Percentiles rank a stretch among this genome's conserved stretches.
Evolutionary conservation across 2,113 vertebrate species (phyloP).

Genomic region (Serinus canaria): DNA sequence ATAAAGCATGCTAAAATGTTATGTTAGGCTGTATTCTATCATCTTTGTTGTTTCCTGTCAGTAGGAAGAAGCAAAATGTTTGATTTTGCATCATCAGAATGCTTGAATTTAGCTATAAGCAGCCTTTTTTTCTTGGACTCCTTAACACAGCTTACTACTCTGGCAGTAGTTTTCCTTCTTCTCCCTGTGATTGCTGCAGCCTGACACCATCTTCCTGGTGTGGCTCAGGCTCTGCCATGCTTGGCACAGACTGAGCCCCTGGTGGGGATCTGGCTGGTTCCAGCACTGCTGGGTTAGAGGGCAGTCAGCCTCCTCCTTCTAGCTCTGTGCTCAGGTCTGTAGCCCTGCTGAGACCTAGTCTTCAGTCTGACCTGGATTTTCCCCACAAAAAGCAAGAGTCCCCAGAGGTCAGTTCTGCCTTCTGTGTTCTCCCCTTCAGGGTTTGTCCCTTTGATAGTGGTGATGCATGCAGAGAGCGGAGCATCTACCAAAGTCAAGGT

Average conservation of each 20-base stretch:
- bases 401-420: neutral
- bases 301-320: neutral
- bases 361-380: neutral
- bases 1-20: constrained; percentile 15
- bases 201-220: rapidly evolving
- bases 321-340: rapidly evolving
- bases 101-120: constrained; percentile 19
- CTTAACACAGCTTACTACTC: neutral
- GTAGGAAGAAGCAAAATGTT: neutral
- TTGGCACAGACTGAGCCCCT: rapidly evolving
- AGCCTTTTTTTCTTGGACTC: neutral
- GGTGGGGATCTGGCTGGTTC: neutral
- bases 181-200: neutral
- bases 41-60: neutral
- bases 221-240: neutral
- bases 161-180: neutral
- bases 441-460: neutral
- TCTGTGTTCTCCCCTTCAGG: neutral
- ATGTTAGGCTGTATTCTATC: neutral
- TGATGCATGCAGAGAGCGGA: neutral
- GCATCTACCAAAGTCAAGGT: neutral
- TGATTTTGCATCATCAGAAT: neutral
- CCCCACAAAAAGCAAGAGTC: neutral
- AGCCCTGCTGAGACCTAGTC: neutral
- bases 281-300: neutral